Conservation (phyloP, 1,140 invertebrate genomes). For the Bombus impatiens region DNA sequence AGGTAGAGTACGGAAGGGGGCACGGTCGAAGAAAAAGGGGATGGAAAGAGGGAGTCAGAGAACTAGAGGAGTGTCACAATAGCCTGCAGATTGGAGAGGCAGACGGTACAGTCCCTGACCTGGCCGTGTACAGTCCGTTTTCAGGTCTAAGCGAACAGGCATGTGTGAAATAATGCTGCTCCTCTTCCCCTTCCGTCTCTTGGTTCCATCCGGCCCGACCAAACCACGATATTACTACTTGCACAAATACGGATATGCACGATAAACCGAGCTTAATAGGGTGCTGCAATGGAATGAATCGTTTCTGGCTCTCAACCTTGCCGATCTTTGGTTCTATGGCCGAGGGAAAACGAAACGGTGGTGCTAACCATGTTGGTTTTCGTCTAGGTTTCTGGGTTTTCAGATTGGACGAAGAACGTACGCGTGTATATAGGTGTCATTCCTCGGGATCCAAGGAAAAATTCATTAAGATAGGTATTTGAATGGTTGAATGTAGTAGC, state of each 20-base stretch:
- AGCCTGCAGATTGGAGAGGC: slow-evolving; percentile 73
- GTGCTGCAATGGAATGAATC: neutral
- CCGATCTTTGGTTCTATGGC: neutral
- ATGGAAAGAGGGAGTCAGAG: slow-evolving; percentile 34
- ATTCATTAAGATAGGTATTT: too few species aligned
- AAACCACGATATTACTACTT: slow-evolving; percentile 75
- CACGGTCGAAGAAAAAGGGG: slow-evolving; percentile 37
- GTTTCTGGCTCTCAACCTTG: neutral
- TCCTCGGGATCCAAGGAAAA: too few species aligned
- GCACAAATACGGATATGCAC: slow-evolving; percentile 72
- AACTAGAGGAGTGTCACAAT: slow-evolving; percentile 69
- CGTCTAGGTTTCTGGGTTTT: neutral
- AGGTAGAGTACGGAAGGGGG: slow-evolving; percentile 13
- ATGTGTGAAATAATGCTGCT: slow-evolving; percentile 49
- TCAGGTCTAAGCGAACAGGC: slow-evolving; percentile 12
- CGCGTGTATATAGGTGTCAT: neutral
- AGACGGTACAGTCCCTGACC: slow-evolving; percentile 72
- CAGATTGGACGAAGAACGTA: neutral
- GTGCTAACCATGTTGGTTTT: neutral
- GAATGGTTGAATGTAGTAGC: too few species aligned
- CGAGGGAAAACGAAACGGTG: too few species aligned
- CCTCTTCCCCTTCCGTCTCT: neutral
- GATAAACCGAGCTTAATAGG: slow-evolving; percentile 11
- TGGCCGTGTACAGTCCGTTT: slow-evolving; percentile 59
- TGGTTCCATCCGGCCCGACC: slow-evolving; percentile 18